These are phyloP conservation scores for Heteractis magnifica DNA, from an alignment of 92 coral and sea anemone genomes.

Conservation along the genomic window DNA sequence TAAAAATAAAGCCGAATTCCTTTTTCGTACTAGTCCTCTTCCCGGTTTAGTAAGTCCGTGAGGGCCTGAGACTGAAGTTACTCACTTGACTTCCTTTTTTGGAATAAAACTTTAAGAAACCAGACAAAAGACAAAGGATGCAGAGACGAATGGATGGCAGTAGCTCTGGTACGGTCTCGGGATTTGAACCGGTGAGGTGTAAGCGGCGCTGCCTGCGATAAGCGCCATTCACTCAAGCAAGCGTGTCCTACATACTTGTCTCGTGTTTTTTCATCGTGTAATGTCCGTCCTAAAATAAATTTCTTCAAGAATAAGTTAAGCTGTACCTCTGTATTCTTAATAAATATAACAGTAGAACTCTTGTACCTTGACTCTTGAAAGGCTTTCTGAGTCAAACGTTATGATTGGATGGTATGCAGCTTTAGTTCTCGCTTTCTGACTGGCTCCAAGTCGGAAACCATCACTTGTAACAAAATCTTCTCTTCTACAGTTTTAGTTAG, in stretches of 20 bases:
- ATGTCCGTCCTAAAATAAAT: not conserved
- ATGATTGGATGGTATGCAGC: too few relatives aligned
- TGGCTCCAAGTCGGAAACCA: too few relatives aligned
- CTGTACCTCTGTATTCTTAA: not conserved
- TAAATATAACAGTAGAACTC: not conserved
- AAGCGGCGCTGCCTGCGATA: not conserved
- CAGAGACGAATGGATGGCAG: not conserved
- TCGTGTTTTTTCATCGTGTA: not conserved
- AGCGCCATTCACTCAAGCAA: not conserved
- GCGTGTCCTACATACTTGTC: not conserved
- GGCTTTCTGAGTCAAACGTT: too few relatives aligned
- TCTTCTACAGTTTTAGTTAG: not conserved
- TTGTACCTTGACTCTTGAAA: not conserved
- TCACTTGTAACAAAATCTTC: too few relatives aligned
- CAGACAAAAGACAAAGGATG: conserved; percentile 1
- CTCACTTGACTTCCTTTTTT: not conserved
- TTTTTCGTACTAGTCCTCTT: not conserved
- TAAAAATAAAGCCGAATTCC: not conserved
- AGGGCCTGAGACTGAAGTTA: not conserved
- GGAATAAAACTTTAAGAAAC: not conserved
- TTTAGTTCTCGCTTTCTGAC: too few relatives aligned
- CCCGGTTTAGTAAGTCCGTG: not conserved
- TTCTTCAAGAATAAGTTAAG: not conserved
- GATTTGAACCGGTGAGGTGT: conserved; percentile 6
- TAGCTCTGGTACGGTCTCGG: conserved; percentile 5